Percentiles rank a stretch among this genome's conserved stretches.
Conservation (phyloP, 2,113 vertebrate genomes). For the Mohoua ochrocephala region DNA sequence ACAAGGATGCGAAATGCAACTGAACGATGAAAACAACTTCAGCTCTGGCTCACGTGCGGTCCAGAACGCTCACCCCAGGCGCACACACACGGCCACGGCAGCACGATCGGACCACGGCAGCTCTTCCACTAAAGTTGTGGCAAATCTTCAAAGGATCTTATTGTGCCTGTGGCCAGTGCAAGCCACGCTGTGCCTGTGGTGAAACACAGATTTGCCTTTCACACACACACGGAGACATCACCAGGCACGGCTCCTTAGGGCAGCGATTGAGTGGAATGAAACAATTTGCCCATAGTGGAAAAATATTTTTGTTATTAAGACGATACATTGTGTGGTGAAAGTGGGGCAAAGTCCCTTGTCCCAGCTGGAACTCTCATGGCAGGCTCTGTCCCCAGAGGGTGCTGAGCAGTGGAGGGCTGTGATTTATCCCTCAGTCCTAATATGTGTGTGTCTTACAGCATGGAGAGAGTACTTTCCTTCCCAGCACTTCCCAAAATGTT, state of each 20-base stretch:
- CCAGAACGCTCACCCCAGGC: background rate
- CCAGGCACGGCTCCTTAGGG: background rate
- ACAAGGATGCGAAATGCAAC: background rate
- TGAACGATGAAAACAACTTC: background rate
- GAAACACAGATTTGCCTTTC: background rate
- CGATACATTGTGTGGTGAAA: fast-evolving
- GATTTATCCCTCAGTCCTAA: background rate
- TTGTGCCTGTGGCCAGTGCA: fast-evolving
- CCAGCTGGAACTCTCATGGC: background rate
- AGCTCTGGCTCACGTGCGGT: background rate
- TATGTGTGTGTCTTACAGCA: fast-evolving
- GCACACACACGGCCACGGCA: fast-evolving
- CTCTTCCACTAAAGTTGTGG: background rate
- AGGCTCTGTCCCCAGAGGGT: background rate
- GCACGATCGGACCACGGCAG: fast-evolving
- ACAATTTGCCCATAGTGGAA: too few relatives aligned
- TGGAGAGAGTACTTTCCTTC: background rate
- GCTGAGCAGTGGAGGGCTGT: background rate
- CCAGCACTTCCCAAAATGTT: background rate
- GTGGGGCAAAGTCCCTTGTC: background rate
- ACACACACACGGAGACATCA: fast-evolving
- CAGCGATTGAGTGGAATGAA: background rate
- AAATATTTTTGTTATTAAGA: background rate
- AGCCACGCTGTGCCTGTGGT: background rate
- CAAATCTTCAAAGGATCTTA: fast-evolving